Conservation (phyloP, 2,888 invertebrate genomes). For the Lasioglossum calceatum region DNA sequence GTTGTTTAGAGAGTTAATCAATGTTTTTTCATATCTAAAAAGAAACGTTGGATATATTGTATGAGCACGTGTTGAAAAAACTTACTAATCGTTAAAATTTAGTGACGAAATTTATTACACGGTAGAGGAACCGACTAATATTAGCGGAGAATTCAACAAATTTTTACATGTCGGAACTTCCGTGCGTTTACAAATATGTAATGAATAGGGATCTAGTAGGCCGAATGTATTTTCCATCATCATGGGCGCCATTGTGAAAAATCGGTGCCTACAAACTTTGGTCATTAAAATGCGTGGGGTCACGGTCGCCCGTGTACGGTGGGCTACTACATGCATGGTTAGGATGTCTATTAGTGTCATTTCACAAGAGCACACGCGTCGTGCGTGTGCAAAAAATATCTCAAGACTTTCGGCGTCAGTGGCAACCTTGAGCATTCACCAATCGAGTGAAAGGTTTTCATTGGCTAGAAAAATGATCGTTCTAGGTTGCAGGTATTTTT, state of each 20-base stretch:
- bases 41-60: neutral
- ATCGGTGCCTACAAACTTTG: neutral
- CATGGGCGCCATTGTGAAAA: neutral
- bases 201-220: neutral
- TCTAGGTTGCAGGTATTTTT: slow-evolving; percentile 14
- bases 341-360: slow-evolving; percentile 49
- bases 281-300: slow-evolving; percentile 52
- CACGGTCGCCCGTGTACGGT: slow-evolving; percentile 51
- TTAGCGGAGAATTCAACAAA: neutral
- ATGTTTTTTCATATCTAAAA: neutral
- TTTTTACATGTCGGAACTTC: neutral
- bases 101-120: neutral
- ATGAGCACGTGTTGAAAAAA: neutral
- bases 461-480: slow-evolving; percentile 48
- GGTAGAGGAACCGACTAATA: accelerated
- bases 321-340: slow-evolving; percentile 33
- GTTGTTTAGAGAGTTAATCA: neutral
- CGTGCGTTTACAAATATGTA: neutral
- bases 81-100: neutral
- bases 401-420: slow-evolving; percentile 66
- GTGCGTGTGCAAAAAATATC: slow-evolving; percentile 65
- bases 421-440: slow-evolving; percentile 63
- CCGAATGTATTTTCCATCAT: neutral
- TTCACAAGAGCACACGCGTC: slow-evolving; percentile 67
- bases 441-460: slow-evolving; percentile 66